These are phyloP conservation scores for Todiramphus chloris DNA, from an alignment of 2,113 vertebrate genomes.

Conservation along the genomic window DNA sequence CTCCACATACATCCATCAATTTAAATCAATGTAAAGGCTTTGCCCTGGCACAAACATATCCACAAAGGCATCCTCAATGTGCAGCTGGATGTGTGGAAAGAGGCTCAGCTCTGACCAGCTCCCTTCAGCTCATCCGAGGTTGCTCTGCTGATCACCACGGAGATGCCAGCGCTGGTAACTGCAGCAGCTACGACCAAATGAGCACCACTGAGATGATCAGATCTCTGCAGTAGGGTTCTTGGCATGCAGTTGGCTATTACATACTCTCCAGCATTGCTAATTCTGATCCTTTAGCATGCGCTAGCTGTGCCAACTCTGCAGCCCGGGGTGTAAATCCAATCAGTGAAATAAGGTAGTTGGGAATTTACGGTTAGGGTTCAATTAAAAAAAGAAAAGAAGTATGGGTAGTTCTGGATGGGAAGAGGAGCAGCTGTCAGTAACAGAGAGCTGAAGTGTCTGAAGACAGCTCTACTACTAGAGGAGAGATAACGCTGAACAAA, in stretches of 20 bases:
- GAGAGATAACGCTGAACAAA: neutral
- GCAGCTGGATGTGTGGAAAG: neutral
- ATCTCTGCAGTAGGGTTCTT: neutral
- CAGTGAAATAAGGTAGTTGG: neutral
- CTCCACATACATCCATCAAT: accelerated
- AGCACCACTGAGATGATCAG: neutral
- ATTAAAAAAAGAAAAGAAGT: neutral
- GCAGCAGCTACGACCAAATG: neutral
- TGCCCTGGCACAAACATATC: neutral
- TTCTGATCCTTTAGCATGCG: neutral
- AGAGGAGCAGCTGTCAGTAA: neutral
- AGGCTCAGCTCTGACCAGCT: neutral
- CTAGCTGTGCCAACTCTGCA: neutral
- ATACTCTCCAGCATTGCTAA: neutral
- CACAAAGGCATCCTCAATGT: neutral
- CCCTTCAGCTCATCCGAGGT: neutral
- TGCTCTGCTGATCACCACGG: neutral
- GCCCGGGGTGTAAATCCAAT: neutral
- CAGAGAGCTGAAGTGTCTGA: neutral
- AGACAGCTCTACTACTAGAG: neutral
- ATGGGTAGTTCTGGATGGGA: neutral
- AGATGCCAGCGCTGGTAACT: neutral
- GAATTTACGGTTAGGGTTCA: neutral
- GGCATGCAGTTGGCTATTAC: neutral
- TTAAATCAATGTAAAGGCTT: neutral